These are phyloP conservation scores for Chaenogobius annularis DNA, from an alignment of 2,113 vertebrate species.

Conservation along the genomic window DNA sequence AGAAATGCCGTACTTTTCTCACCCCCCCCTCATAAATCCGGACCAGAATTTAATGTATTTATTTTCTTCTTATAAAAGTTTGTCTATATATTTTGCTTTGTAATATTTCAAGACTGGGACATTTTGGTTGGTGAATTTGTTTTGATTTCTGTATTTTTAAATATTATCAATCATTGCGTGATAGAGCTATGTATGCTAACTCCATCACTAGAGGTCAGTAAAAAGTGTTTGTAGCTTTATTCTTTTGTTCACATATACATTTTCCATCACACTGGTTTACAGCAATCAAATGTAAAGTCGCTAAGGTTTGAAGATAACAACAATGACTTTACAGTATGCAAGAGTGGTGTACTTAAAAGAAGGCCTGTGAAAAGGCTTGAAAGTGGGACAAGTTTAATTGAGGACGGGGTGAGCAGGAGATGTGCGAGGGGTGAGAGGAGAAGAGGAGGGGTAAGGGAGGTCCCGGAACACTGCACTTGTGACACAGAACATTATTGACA, in stretches of 20 bases:
- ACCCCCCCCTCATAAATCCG: neutral
- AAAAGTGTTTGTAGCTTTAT: no score
- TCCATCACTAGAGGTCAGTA: no score
- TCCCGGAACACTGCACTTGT: conserved; percentile 70
- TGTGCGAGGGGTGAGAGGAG: conserved; percentile 29
- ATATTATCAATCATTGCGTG: no score
- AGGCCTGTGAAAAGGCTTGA: conserved; percentile 2
- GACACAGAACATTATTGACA: conserved; percentile 82
- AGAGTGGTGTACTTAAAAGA: neutral
- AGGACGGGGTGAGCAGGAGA: conserved; percentile 40
- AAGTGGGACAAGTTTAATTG: conserved; percentile 44
- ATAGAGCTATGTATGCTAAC: no score
- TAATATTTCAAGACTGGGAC: neutral
- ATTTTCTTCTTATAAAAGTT: neutral
- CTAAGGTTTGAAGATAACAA: neutral
- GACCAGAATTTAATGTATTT: neutral
- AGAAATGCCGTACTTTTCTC: no score
- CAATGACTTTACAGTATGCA: neutral
- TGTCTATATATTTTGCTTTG: no score
- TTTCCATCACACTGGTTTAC: neutral
- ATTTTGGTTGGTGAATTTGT: neutral
- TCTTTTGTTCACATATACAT: no score
- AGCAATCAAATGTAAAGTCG: neutral
- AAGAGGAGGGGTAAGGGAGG: conserved; percentile 27
- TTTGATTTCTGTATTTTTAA: neutral